Percentiles rank a stretch among this genome's conserved stretches.
Conservation (phyloP, 2,113 vertebrate genomes). For the Antennarius striatus region DNA sequence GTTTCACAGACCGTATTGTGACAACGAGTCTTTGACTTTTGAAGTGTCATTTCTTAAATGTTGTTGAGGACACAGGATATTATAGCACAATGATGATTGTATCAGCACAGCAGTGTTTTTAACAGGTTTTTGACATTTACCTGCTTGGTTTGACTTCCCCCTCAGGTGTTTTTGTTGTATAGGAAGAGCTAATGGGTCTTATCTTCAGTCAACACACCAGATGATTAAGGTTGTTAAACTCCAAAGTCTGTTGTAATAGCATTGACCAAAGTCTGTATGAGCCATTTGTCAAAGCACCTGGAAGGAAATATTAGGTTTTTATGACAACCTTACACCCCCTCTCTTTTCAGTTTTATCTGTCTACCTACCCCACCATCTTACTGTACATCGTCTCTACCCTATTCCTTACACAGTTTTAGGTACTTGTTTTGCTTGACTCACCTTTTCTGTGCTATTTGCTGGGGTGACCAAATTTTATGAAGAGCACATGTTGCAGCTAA, state of each 20-base stretch:
- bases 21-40: conserved; percentile 24
- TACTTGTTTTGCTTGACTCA: too few species aligned
- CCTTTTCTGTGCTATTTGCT: too few species aligned
- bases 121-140: conserved; percentile 25
- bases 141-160: conserved; percentile 20
- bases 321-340: neutral
- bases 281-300: conserved; percentile 45
- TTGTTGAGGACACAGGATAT: conserved; percentile 1
- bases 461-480: too few species aligned
- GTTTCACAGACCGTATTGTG: neutral
- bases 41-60: conserved; percentile 30
- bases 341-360: neutral
- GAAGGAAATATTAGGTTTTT: conserved; percentile 3
- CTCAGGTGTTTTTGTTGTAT: conserved; percentile 47
- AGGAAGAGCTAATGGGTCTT: conserved; percentile 55
- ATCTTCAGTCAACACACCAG: conserved; percentile 55
- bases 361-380: too few species aligned
- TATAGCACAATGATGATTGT: conserved; percentile 18
- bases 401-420: too few species aligned
- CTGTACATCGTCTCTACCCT: too few species aligned
- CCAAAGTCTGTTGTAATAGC: conserved; percentile 41
- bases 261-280: conserved; percentile 28
- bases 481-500: too few species aligned
- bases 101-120: conserved; percentile 30
- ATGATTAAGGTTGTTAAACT: conserved; percentile 57